phyloP scores from a whole-genome alignment of 2,888 invertebrate species.

The Pachydiplax longipennis region DNA sequence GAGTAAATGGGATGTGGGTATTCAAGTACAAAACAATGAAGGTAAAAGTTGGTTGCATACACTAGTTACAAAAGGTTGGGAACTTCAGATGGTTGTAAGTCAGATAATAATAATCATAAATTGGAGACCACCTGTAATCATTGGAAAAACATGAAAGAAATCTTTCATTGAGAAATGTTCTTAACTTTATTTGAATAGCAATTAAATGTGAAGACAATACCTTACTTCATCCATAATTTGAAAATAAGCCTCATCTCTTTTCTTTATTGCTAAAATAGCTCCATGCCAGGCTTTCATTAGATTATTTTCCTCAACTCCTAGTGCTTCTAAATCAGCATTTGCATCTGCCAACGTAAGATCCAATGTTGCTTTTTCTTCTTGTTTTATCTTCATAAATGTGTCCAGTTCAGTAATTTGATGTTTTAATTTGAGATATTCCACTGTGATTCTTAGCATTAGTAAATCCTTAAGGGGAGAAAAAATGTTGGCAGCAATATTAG shows the following conservation, averaged over 20 bases:
- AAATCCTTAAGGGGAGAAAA: constrained; percentile 63
- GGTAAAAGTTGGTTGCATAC: no score
- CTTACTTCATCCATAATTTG: constrained; percentile 68
- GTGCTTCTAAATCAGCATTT: constrained; percentile 75
- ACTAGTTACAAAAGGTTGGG: no score
- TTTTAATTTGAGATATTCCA: constrained; percentile 75
- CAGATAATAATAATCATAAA: no score
- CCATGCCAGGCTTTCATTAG: constrained; percentile 78
- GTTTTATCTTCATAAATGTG: constrained; percentile 72
- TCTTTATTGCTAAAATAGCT: constrained; percentile 73
- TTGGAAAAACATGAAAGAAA: no score
- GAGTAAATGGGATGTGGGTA: no score
- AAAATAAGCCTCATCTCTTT: constrained; percentile 71
- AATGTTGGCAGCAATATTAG: no score
- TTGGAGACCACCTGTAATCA: no score
- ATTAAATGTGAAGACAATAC: constrained; percentile 56
- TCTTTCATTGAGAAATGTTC: no score
- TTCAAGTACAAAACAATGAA: no score
- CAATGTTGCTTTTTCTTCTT: constrained; percentile 67
- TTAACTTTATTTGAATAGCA: no score
- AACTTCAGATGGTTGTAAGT: no score
- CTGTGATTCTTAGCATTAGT: constrained; percentile 71
- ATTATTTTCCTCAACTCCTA: constrained; percentile 74
- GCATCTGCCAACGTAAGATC: constrained; percentile 70
- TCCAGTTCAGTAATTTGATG: constrained; percentile 69